phyloP scores from a whole-genome alignment of 2,797 vertebrate genomes.

The Poecile montanus region DNA sequence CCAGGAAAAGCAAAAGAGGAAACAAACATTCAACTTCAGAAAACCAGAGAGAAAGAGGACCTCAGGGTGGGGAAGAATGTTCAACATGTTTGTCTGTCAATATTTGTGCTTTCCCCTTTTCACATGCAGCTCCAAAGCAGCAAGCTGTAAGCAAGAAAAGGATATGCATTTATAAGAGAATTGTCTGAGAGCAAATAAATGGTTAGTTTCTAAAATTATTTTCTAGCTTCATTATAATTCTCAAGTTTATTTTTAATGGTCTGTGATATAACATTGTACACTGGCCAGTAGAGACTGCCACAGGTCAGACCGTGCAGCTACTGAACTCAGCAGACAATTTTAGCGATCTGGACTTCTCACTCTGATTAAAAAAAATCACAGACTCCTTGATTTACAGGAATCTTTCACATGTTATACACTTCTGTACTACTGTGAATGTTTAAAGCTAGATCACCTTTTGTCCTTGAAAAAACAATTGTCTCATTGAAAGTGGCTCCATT shows the following conservation, averaged over 20 bases:
- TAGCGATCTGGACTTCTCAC: background rate
- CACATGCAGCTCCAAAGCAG: background rate
- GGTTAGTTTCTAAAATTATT: background rate
- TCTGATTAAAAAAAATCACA: background rate
- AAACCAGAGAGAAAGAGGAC: conserved; percentile 9
- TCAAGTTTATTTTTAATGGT: background rate
- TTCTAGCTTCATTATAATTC: background rate
- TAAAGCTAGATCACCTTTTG: background rate
- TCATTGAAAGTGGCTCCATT: background rate
- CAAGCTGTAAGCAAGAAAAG: background rate
- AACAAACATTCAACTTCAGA: background rate
- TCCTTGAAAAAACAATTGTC: background rate
- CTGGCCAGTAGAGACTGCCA: background rate
- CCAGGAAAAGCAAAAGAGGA: background rate
- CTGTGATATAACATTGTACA: background rate
- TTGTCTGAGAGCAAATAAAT: background rate
- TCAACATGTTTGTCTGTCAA: background rate
- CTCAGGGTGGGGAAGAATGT: background rate
- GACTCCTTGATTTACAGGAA: background rate
- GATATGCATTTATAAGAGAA: background rate
- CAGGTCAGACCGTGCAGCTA: background rate
- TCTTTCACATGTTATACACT: background rate
- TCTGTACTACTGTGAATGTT: background rate
- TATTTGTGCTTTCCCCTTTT: background rate
- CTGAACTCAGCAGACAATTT: background rate